phyloP scores from a whole-genome alignment of 2,113 vertebrate genomes.

The Thamnaconus septentrionalis region DNA sequence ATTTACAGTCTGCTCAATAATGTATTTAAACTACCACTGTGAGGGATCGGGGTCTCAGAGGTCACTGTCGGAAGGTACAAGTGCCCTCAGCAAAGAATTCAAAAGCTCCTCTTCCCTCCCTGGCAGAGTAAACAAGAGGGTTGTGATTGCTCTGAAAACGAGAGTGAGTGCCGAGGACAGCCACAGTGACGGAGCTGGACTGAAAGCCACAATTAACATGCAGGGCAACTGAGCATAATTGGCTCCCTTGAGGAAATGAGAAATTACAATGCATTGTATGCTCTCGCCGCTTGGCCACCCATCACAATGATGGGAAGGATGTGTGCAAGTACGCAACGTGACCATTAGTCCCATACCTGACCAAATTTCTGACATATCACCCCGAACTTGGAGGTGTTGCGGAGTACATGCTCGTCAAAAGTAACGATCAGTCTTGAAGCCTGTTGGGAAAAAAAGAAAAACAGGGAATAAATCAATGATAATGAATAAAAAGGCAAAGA shows the following conservation, averaged over 20 bases:
- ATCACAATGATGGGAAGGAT: neutral
- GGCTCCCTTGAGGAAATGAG: constrained; percentile 30
- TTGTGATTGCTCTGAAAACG: constrained; percentile 51
- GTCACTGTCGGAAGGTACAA: constrained; percentile 8
- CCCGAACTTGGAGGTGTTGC: constrained; percentile 97
- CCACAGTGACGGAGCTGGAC: constrained; percentile 20
- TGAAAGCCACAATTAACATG: constrained; percentile 39
- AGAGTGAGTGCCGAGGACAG: constrained; percentile 30
- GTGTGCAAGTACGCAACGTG: neutral
- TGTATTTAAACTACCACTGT: constrained; percentile 6
- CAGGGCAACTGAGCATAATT: constrained; percentile 19
- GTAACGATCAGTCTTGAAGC: constrained; percentile 93
- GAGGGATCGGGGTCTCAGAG: constrained; percentile 21
- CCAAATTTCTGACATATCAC: constrained; percentile 95
- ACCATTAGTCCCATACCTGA: constrained; percentile 77
- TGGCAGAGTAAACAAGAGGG: constrained; percentile 46
- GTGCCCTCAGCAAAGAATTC: constrained; percentile 29
- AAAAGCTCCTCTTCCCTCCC: constrained; percentile 13
- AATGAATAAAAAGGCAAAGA: too few relatives aligned
- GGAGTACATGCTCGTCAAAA: constrained; percentile 95
- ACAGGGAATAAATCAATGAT: neutral
- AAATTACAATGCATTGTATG: constrained; percentile 4
- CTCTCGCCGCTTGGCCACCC: constrained; percentile 7
- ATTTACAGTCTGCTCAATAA: constrained; percentile 22
- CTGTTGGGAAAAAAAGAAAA: constrained; percentile 62